phyloP scores from a whole-genome alignment of 2,888 invertebrate genomes.

The Halictus quadricinctus region DNA sequence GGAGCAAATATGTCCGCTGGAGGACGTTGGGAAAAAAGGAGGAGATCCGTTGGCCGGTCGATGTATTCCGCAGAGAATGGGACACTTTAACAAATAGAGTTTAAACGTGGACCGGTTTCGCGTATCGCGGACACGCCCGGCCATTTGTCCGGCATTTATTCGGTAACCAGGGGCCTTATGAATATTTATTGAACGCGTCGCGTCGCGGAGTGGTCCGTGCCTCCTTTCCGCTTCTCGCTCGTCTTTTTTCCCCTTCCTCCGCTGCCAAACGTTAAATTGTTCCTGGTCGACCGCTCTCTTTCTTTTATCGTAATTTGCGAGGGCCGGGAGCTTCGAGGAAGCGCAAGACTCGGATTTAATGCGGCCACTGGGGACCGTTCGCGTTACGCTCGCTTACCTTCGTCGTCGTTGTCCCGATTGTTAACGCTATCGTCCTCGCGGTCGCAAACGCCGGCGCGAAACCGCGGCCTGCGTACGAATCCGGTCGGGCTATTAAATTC shows the following conservation, averaged over 20 bases:
- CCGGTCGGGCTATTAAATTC: conserved; percentile 56
- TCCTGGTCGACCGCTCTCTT: background rate
- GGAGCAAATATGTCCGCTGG: background rate
- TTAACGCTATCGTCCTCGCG: conserved; percentile 5
- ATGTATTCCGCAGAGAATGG: background rate
- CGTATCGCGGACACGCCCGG: conserved; percentile 19
- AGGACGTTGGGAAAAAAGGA: background rate
- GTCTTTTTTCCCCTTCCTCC: background rate
- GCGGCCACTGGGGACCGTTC: conserved; percentile 34
- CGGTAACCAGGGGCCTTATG: conserved; percentile 32
- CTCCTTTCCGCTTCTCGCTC: background rate
- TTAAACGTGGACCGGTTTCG: conserved; percentile 14
- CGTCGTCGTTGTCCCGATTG: conserved; percentile 14
- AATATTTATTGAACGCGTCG: conserved; percentile 44
- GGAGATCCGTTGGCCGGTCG: background rate
- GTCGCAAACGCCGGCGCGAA: conserved; percentile 20
- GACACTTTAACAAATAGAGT: conserved; percentile 4
- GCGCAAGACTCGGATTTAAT: conserved; percentile 28
- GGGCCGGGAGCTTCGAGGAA: background rate
- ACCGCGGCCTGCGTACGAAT: conserved; percentile 19
- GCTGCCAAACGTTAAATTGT: background rate
- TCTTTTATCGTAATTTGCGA: conserved; percentile 12
- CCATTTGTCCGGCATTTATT: conserved; percentile 37
- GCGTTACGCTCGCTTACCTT: background rate
- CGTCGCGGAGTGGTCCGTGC: background rate